Conservation (phyloP, 2,797 vertebrate species). For the Hephaestus fuliginosus region DNA sequence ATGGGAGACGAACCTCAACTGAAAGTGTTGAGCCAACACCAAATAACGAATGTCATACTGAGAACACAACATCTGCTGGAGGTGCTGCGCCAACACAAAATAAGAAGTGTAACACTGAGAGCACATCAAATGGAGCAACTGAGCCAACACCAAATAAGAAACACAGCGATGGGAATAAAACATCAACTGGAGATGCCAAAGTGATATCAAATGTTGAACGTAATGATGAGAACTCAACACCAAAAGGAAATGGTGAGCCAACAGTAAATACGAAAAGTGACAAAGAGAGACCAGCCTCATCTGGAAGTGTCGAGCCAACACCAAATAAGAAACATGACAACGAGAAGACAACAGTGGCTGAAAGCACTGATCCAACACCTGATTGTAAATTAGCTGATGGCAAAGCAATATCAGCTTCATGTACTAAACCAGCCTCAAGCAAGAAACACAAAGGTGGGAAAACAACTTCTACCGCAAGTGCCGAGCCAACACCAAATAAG, state of each 20-base stretch:
- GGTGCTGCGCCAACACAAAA: background rate
- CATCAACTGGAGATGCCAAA: no score
- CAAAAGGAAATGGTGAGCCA: background rate
- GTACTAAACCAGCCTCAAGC: background rate
- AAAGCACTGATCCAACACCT: background rate
- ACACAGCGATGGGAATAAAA: no score
- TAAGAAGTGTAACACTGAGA: background rate
- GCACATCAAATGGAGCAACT: background rate
- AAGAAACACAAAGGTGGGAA: background rate
- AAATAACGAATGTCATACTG: background rate
- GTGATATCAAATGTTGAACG: no score
- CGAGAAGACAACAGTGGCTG: background rate
- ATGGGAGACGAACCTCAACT: background rate
- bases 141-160: background rate
- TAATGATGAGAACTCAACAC: background rate
- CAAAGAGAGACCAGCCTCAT: background rate
- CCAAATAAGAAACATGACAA: background rate
- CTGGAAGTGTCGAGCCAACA: background rate
- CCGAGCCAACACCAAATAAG: conserved; percentile 2
- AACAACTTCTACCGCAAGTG: background rate
- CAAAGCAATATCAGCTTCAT: background rate
- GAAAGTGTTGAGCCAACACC: background rate
- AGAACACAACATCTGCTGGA: background rate
- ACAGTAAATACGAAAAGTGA: background rate
- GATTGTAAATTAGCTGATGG: background rate